Percentiles rank a stretch among this genome's conserved stretches.
phyloP scores from a whole-genome alignment of 2,797 vertebrate genomes.

The Xerus rutilus region DNA sequence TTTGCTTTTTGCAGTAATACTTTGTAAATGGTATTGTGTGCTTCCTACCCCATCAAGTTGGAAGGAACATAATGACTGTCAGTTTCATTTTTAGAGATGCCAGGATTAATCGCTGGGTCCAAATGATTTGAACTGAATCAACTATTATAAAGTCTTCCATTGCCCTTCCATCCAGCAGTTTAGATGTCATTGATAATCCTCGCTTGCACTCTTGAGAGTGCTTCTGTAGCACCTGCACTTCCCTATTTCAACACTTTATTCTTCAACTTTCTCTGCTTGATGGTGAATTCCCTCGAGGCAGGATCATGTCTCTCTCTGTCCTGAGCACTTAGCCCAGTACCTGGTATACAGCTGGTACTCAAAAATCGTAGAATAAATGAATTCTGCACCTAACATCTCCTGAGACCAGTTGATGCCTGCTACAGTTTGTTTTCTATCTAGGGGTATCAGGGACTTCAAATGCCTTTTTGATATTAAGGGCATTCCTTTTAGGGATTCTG shows the following conservation, averaged over 20 bases:
- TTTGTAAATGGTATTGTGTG: not conserved
- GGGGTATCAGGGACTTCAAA: not conserved
- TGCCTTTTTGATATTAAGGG: not conserved
- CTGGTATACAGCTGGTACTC: not conserved
- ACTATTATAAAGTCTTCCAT: not conserved
- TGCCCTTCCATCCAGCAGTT: not conserved
- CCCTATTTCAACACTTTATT: not conserved
- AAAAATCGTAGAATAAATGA: not conserved
- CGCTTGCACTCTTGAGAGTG: too few species aligned
- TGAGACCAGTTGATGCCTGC: not conserved
- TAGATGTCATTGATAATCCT: not conserved
- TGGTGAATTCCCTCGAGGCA: not conserved
- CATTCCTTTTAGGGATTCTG: slow-evolving; percentile 22
- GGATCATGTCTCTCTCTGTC: not conserved
- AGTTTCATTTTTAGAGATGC: not conserved
- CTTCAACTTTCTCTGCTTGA: not conserved
- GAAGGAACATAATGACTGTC: not conserved
- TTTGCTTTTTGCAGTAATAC: not conserved
- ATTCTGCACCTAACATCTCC: not conserved
- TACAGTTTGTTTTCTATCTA: not conserved
- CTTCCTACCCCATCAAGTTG: not conserved
- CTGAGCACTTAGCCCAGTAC: not conserved
- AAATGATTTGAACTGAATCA: not conserved
- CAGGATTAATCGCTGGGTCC: not conserved
- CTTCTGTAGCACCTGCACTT: not conserved